Percentiles rank a stretch among this genome's conserved stretches.
These are phyloP conservation scores for Eulemur coronatus DNA, from an alignment of 2,797 vertebrate genomes.

Conservation along the genomic window DNA sequence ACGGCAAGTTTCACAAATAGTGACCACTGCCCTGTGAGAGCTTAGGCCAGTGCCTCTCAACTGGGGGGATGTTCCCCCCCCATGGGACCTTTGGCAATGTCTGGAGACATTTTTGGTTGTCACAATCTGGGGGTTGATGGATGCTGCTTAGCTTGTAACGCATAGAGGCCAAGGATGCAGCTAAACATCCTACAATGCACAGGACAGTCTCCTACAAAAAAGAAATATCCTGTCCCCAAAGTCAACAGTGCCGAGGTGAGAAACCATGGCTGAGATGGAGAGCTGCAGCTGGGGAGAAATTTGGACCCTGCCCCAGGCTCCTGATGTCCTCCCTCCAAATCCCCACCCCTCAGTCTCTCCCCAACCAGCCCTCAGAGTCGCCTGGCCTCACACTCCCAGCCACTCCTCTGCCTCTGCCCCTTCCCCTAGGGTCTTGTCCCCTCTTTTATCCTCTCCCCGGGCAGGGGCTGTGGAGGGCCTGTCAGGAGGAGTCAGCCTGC, in stretches of 20 bases:
- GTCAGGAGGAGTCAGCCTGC: conserved; percentile 72
- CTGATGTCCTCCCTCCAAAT: not conserved
- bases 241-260: not conserved
- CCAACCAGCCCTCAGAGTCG: not conserved
- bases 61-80: fast-evolving
- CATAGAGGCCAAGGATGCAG: not conserved
- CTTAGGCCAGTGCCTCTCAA: not conserved
- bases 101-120: not conserved
- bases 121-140: not conserved
- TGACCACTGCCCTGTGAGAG: not conserved
- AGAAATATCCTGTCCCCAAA: not conserved
- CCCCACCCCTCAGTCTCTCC: not conserved
- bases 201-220: not conserved
- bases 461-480: conserved; percentile 42
- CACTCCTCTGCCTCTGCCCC: not conserved
- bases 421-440: not conserved
- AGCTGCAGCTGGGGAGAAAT: not conserved
- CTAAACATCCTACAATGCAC: not conserved
- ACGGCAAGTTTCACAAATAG: not conserved
- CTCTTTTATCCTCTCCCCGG: not conserved
- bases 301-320: not conserved
- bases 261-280: not conserved
- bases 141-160: not conserved
- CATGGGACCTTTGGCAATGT: not conserved
- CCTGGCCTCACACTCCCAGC: not conserved